These are phyloP conservation scores for Dendrocincla tyrannina DNA, from an alignment of 2,797 vertebrate genomes.

Conservation along the genomic window DNA sequence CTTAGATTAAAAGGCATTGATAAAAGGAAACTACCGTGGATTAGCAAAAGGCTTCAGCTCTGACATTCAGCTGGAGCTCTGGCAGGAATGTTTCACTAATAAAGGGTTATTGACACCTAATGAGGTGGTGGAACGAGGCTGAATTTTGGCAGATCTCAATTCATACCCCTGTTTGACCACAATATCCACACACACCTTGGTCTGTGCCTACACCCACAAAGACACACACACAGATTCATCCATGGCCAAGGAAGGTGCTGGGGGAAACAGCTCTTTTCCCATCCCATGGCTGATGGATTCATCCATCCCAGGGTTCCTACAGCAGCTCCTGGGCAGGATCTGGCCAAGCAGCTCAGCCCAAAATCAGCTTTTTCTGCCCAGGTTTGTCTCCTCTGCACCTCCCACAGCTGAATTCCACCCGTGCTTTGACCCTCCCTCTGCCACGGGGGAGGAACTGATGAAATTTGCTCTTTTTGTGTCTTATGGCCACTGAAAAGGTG, in stretches of 20 bases:
- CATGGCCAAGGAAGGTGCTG: fast-evolving
- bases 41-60: background rate
- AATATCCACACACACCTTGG: background rate
- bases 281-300: fast-evolving
- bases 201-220: background rate
- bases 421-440: background rate
- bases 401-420: background rate
- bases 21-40: background rate
- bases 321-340: background rate
- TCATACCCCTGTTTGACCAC: background rate
- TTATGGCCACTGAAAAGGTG: background rate
- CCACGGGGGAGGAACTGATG: background rate
- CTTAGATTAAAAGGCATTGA: constrained; percentile 4
- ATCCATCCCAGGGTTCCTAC: background rate
- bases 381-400: background rate
- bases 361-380: background rate
- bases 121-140: background rate
- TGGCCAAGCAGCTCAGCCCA: background rate
- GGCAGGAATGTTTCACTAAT: background rate
- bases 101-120: background rate
- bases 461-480: background rate
- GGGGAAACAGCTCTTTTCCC: background rate
- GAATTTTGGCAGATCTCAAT: background rate
- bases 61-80: background rate
- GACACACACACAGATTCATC: background rate